A percentile compares a stretch with the other conserved stretches of the same genome.
Conservation (phyloP, 2,888 invertebrate species). For the Caenorhabditis panamensis region DNA sequence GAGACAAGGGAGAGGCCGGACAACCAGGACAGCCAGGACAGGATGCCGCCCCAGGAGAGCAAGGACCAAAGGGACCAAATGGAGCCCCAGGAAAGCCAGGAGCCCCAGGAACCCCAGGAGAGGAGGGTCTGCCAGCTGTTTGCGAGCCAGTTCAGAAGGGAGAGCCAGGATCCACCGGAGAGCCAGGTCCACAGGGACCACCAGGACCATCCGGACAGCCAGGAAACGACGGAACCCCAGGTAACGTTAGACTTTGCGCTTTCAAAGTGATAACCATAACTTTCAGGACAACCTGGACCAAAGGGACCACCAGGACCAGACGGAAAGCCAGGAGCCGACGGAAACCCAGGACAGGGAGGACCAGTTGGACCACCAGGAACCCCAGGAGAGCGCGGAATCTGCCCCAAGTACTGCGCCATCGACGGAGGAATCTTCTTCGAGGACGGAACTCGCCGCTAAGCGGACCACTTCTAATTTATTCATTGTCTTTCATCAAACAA, state of each 20-base stretch:
- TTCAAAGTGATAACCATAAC: too few species aligned
- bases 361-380: conserved; percentile 72
- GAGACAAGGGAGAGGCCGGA: conserved; percentile 78
- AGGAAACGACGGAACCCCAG: conserved; percentile 77
- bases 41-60: conserved; percentile 70
- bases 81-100: conserved; percentile 67
- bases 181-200: conserved; percentile 71
- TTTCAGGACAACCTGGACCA: conserved; percentile 71
- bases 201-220: conserved; percentile 74
- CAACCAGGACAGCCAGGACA: conserved; percentile 72
- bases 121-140: conserved; percentile 69
- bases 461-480: conserved; percentile 63
- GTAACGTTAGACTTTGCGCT: too few species aligned
- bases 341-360: conserved; percentile 73
- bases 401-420: conserved; percentile 70
- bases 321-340: conserved; percentile 70
- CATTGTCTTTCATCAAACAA: conserved; percentile 19
- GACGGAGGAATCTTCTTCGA: conserved; percentile 79
- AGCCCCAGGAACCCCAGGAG: conserved; percentile 72
- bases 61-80: conserved; percentile 73
- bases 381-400: conserved; percentile 74
- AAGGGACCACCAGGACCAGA: conserved; percentile 62
- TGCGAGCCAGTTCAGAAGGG: conserved; percentile 74
- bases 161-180: conserved; percentile 75
- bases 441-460: conserved; percentile 74